Percentiles rank a stretch among this genome's conserved stretches.
Evolutionary conservation across 2,797 vertebrate genomes (phyloP).

Genomic region (Rhinatrema bivittatum): DNA sequence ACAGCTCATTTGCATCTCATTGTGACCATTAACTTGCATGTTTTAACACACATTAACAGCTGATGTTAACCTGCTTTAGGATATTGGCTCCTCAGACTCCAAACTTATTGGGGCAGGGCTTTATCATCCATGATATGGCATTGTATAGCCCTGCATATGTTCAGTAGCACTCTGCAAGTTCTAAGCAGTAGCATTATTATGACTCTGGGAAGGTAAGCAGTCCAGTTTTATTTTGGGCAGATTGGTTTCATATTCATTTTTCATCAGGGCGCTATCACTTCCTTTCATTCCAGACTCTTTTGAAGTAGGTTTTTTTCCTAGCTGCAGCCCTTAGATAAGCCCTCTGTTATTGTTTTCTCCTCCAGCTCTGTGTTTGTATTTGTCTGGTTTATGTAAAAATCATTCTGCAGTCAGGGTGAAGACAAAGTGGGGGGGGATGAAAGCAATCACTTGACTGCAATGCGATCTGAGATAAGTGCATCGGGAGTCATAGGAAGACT

Average conservation of each 20-base stretch:
- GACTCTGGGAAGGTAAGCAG: conserved; percentile 23
- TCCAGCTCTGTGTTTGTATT: conserved; percentile 4
- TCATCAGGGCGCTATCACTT: conserved; percentile 9
- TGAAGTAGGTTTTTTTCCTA: conserved; percentile 28
- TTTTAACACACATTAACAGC: too few species aligned
- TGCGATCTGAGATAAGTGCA: not conserved
- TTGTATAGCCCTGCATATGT: too few species aligned
- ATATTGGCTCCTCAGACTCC: too few species aligned
- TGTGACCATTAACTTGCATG: too few species aligned
- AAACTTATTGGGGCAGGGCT: too few species aligned
- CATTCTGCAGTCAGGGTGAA: conserved; percentile 23
- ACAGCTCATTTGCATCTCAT: too few species aligned
- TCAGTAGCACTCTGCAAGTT: too few species aligned
- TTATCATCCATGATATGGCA: too few species aligned
- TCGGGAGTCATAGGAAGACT: not conserved
- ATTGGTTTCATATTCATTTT: conserved; percentile 15
- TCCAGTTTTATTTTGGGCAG: conserved; percentile 14
- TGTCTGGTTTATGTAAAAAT: conserved; percentile 20
- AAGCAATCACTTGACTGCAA: conserved; percentile 3
- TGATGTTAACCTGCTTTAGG: too few species aligned
- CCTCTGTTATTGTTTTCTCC: conserved; percentile 6
- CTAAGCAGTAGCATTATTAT: too few species aligned
- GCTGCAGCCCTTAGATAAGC: conserved; percentile 32
- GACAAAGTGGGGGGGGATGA: conserved; percentile 24
- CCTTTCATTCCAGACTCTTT: conserved; percentile 15